phyloP scores from a whole-genome alignment of 2,888 invertebrate genomes.

The Microctonus brassicae region DNA sequence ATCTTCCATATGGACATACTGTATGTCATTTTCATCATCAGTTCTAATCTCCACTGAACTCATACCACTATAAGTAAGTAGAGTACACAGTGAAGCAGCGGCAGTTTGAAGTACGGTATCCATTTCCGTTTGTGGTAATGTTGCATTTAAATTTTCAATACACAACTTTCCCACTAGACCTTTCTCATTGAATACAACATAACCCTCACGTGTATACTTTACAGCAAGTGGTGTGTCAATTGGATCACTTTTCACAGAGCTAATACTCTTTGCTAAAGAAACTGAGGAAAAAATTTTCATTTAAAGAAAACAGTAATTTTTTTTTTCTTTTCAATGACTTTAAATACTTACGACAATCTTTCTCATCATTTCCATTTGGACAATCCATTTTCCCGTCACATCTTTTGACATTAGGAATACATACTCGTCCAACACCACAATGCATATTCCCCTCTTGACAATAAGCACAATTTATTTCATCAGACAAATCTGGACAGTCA shows the following conservation, averaged over 20 bases:
- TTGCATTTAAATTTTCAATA: slow-evolving; percentile 81
- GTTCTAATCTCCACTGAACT: slow-evolving; percentile 77
- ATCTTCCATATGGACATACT: slow-evolving; percentile 87
- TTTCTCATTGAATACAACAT: slow-evolving; percentile 87
- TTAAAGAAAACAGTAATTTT: neutral
- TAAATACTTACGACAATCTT: slow-evolving; percentile 82
- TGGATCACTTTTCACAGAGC: slow-evolving; percentile 75
- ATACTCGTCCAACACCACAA: slow-evolving; percentile 83
- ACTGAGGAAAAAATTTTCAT: slow-evolving; percentile 71
- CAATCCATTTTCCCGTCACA: slow-evolving; percentile 90
- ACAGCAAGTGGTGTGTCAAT: slow-evolving; percentile 79
- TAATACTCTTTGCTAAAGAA: slow-evolving; percentile 80
- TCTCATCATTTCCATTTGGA: slow-evolving; percentile 88
- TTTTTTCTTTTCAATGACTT: neutral
- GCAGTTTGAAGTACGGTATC: slow-evolving; percentile 77
- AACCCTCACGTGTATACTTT: slow-evolving; percentile 82
- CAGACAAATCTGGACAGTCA: slow-evolving; percentile 87
- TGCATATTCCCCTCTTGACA: slow-evolving; percentile 81
- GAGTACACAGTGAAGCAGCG: slow-evolving; percentile 83
- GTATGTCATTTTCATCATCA: slow-evolving; percentile 74
- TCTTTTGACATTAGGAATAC: slow-evolving; percentile 78
- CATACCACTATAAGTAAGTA: slow-evolving; percentile 82
- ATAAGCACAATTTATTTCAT: slow-evolving; percentile 85
- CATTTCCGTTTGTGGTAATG: slow-evolving; percentile 70
- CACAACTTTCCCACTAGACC: slow-evolving; percentile 86